phyloP scores from a whole-genome alignment of 2,888 invertebrate genomes.

The Zhuqinia jingwanae region DNA sequence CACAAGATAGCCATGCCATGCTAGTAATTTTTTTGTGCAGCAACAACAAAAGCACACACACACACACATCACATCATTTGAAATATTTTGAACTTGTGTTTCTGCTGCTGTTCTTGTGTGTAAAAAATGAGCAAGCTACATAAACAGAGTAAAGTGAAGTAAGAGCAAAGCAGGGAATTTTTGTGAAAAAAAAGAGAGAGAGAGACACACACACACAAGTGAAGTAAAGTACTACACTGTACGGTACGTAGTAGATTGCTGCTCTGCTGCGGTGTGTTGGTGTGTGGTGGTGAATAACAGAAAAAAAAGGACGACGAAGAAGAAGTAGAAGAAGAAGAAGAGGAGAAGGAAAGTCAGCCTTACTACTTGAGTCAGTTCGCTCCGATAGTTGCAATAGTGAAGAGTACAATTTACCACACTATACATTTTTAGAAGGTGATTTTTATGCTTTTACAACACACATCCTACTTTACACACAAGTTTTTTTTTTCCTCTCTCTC shows the following conservation, averaged over 20 bases:
- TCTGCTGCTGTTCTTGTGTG: not conserved
- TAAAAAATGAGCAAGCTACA: not conserved
- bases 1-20: not conserved
- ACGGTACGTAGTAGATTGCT: not conserved
- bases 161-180: not conserved
- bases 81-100: not conserved
- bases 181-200: not conserved
- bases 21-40: not conserved
- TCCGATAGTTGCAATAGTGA: slow-evolving; percentile 61
- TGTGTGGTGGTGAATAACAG: too few species aligned
- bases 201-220: too few species aligned
- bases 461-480: too few species aligned
- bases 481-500: not conserved
- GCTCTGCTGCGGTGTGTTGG: too few species aligned
- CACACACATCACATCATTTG: not conserved
- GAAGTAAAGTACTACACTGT: not conserved
- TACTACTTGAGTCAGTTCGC: slow-evolving; percentile 54
- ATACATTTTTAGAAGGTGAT: slow-evolving; percentile 14
- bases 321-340: not conserved
- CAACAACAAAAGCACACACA: not conserved
- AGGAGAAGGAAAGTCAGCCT: slow-evolving; percentile 11
- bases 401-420: slow-evolving; percentile 6
- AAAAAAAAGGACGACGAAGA: not conserved
- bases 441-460: not conserved
- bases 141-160: not conserved